Evolutionary conservation across 2,888 invertebrate species (phyloP), one percentile per base, ranked within the genome.

Genomic region (Dromius quadrimaculatus): DNA sequence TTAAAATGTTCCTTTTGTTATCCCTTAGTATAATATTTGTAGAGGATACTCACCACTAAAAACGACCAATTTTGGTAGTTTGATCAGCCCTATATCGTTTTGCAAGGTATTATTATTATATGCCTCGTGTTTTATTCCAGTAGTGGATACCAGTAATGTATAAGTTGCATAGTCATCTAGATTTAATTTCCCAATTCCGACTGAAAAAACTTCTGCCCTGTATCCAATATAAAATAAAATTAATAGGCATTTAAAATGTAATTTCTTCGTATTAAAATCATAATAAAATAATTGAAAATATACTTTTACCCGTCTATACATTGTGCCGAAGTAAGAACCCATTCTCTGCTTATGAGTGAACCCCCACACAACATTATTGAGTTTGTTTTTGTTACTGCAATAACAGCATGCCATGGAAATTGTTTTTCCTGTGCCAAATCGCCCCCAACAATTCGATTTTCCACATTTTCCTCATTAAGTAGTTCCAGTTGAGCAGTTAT

Each of bases 11-110:
- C 4, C 28, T 28, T 6, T 28, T 28, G 28, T 28, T 5, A 28
- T n/a, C n/a, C n/a, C n/a, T n/a, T n/a, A n/a, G n/a, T n/a, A 28
- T 28, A 3, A 28, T 28, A 8, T 28, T 28, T 3, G 8, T 5
- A 5, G 28, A 28, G 28, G 8, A 28, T 28, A 28, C 61, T 19
- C 20, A 73, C 73, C 62, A 43, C 62, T 74, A 20, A 74, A 71
- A 17, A 22, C 15, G 8, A 76, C 71, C 2, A 65, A 64, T 11
- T 71, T n/a, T 4, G 34, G 28, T 47, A 76, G 47, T 36, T 71
- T 34, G 11, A 77, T 69, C 11, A 77, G 47, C 36, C 72, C 77
- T 45, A 77, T 65, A 50, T 77, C 76, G 47, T 77, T 74, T 34
- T 71, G 71, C 2, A 75, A 62, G 34, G 36, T 71, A 5, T 1